Evolutionary conservation across 2,797 vertebrate genomes (phyloP).

Genomic region (Sciaenops ocellatus): DNA sequence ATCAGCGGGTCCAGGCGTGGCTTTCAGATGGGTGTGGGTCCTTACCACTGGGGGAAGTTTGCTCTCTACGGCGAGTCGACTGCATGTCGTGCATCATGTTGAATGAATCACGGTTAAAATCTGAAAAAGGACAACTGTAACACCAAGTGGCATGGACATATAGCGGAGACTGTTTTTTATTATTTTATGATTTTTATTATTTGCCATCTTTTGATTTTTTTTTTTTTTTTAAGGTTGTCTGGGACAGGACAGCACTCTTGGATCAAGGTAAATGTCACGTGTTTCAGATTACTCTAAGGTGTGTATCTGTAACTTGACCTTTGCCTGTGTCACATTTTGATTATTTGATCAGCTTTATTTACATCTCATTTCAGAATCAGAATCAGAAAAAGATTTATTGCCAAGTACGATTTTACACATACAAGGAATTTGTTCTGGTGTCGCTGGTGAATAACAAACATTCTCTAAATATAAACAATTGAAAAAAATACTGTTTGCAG

Average conservation of each 20-base stretch:
- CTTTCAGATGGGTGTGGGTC: slow-evolving; percentile 61
- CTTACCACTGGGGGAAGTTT: slow-evolving; percentile 17
- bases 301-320: not conserved
- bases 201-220: not conserved
- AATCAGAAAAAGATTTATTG: no score
- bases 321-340: not conserved
- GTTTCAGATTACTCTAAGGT: not conserved
- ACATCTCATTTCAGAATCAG: no score
- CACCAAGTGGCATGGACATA: not conserved
- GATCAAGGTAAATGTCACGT: slow-evolving; percentile 45
- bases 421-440: no score
- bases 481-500: no score
- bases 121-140: not conserved
- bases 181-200: not conserved
- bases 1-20: slow-evolving; percentile 37
- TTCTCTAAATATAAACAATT: no score
- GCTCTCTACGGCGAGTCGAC: no score
- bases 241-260: not conserved
- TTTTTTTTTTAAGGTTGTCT: slow-evolving; percentile 7
- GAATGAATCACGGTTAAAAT: not conserved
- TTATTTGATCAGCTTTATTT: not conserved
- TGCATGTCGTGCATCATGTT: not conserved
- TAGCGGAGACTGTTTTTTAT: not conserved
- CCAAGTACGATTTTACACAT: no score
- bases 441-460: no score